Evolutionary conservation across 64 coral and sea anemone genomes (phyloP).

Genomic region (Trachythela sp.): DNA sequence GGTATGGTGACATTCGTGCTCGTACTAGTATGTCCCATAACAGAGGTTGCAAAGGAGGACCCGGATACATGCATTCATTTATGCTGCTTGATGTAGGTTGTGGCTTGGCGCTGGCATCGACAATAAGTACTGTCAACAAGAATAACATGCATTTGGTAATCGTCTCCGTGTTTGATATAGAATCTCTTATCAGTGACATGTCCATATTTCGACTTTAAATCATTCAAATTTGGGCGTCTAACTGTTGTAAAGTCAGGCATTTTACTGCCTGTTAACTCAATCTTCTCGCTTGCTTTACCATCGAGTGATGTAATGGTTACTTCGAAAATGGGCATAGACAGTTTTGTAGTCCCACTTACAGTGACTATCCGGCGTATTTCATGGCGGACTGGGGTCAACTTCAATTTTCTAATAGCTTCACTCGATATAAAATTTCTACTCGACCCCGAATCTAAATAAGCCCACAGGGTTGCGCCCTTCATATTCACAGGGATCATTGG

Average conservation of each 20-base stretch:
- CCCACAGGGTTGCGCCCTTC: too few species aligned
- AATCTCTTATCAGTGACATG: not conserved
- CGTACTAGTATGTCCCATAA: not conserved
- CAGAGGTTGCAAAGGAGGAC: not conserved
- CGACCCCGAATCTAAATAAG: too few species aligned
- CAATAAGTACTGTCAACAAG: not conserved
- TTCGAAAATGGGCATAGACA: not conserved
- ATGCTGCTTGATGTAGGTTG: not conserved
- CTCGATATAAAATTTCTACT: too few species aligned
- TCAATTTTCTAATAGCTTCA: too few species aligned
- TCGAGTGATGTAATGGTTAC: not conserved
- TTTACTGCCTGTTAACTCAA: not conserved
- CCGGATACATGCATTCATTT: slow-evolving; percentile 12
- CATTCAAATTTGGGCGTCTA: not conserved
- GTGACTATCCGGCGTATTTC: too few species aligned
- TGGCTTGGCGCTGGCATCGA: not conserved
- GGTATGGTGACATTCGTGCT: not conserved
- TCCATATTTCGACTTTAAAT: not conserved
- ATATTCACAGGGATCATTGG: too few species aligned
- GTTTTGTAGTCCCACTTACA: not conserved
- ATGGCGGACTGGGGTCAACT: too few species aligned
- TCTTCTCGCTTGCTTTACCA: not conserved
- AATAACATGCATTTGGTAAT: not conserved
- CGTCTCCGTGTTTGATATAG: not conserved
- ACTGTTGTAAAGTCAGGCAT: slow-evolving; percentile 3